These are phyloP conservation scores for Nycticebus coucang DNA, from an alignment of 2,113 vertebrate species.

Conservation along the genomic window DNA sequence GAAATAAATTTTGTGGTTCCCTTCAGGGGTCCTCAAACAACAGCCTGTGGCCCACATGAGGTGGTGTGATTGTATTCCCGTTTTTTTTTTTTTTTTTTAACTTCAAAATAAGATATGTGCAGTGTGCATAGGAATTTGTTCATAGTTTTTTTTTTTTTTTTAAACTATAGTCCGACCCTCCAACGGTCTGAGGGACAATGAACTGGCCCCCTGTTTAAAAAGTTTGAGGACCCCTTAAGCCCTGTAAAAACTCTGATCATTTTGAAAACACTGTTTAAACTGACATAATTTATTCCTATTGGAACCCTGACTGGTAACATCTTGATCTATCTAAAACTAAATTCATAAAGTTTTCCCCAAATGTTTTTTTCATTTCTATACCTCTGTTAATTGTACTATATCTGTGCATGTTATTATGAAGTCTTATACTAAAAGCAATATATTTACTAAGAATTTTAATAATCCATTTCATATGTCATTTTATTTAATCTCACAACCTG, in stretches of 20 bases:
- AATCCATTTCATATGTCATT: neutral
- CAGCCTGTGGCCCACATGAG: no score
- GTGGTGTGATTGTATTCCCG: no score
- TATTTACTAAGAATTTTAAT: slow-evolving; percentile 6
- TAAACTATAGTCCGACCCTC: no score
- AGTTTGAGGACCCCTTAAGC: neutral
- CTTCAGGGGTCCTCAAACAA: no score
- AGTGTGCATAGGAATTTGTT: no score
- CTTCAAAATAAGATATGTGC: no score
- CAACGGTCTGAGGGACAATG: no score
- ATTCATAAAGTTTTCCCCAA: neutral
- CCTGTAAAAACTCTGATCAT: neutral
- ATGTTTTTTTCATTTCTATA: neutral
- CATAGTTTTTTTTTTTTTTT: no score
- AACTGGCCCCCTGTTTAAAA: no score
- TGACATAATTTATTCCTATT: neutral
- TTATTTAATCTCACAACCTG: neutral
- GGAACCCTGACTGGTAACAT: neutral
- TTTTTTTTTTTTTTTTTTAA: no score
- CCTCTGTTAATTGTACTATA: neutral
- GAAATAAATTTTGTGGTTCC: neutral
- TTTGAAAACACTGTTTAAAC: neutral
- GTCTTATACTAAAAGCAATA: neutral
- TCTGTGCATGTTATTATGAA: neutral
- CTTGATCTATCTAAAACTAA: slow-evolving; percentile 48